Base-by-base conservation (phyloP, 2,888 invertebrate species). In the Trissoscelio sp. region DNA sequence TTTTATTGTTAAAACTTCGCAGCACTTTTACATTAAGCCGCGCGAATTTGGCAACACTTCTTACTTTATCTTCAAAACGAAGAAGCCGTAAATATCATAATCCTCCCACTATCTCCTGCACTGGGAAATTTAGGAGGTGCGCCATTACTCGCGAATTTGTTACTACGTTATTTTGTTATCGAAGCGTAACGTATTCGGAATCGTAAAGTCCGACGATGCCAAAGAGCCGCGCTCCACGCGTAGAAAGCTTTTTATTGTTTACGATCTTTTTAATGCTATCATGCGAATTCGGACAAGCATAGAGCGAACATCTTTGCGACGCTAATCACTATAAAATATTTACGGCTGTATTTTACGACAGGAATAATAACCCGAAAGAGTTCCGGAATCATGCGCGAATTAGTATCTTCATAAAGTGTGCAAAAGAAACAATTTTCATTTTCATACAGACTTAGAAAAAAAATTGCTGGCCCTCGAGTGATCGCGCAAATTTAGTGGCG, bases 291-390 rank as follows among this genome's bases (percentile, higher is more conserved):
- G 42, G 14, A 24, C 20, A 11, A 55, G 51, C 39, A 55, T 14
- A n/a, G n/a, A 37, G 16, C 12, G 51, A 48, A 12, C 46, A 16
- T 46, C 55, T 57, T 69, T 14, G 57, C 57, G 48, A 37, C 70
- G 46, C 58, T 58, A 58, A 70, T 70, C 70, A 70, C 48, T 16
- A 58, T 58, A 70, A 70, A 70, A 70, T 58, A 58, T 70, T 70
- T 46, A 70, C 58, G 57, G 28, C 58, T 11, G 37, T 58, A 44
- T 58, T 57, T 70, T 48, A 70, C 46, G 69, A 55, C 24, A 20
- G 3, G 20, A 22, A 39, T 53, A 39, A 48, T 9, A 46, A 6
- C 37, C 7, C 11, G 18, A 4, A 3, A 3, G 57, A 22, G 4
- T n/a, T 37, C 9, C 55, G 44, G 44, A 55, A 69, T 69, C 69